Conservation (phyloP, 2,888 invertebrate genomes). For the Tachina grossa region DNA sequence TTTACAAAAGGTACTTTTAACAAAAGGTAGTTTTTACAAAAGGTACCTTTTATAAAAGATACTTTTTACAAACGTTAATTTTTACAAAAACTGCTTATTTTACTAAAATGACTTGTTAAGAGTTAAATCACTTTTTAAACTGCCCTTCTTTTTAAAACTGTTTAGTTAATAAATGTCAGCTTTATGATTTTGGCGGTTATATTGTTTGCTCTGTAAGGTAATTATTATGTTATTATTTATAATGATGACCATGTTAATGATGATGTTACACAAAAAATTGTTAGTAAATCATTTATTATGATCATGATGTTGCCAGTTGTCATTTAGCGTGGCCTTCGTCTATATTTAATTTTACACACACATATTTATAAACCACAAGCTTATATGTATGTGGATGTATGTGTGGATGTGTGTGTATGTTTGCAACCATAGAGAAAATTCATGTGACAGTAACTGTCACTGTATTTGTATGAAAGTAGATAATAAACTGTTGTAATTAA, state of each 20-base stretch:
- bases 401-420: not conserved
- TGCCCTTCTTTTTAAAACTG: no score
- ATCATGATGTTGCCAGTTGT: slow-evolving; percentile 14
- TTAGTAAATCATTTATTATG: slow-evolving; percentile 23
- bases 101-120: not conserved
- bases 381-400: not conserved
- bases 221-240: slow-evolving; percentile 3
- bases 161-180: slow-evolving; percentile 1
- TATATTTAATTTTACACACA: slow-evolving; percentile 14
- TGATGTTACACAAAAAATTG: not conserved
- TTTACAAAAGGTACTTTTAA: no score
- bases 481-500: slow-evolving; percentile 27
- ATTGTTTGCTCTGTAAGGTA: not conserved
- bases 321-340: not conserved
- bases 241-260: not conserved
- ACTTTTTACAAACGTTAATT: no score
- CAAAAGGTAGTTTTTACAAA: no score
- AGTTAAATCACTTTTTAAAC: not conserved
- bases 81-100: not conserved
- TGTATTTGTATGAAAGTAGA: not conserved
- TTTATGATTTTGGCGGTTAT: slow-evolving; percentile 8
- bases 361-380: slow-evolving; percentile 6
- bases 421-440: not conserved
- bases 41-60: no score
- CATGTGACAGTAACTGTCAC: slow-evolving; percentile 18